These are phyloP conservation scores for Hemiscyllium ocellatum DNA, from an alignment of 2,113 vertebrate species.

Conservation along the genomic window DNA sequence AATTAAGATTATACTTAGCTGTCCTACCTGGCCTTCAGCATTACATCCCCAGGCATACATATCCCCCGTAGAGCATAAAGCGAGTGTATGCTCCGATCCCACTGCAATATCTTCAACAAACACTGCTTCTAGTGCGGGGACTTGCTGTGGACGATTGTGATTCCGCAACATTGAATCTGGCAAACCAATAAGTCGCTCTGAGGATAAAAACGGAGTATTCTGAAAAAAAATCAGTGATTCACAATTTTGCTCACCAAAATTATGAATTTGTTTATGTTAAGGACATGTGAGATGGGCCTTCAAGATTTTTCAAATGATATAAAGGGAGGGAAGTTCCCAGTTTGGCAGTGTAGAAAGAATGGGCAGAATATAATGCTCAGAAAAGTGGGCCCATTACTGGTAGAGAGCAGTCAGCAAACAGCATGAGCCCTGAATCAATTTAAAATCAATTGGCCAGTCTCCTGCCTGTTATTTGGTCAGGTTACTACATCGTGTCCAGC, in stretches of 20 bases:
- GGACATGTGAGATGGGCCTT: not conserved
- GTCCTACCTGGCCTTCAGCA: conserved; percentile 65
- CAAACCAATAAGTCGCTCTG: conserved; percentile 64
- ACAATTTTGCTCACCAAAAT: not conserved
- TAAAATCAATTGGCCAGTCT: not conserved
- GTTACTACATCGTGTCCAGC: not conserved
- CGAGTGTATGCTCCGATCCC: conserved; percentile 65
- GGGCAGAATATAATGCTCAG: not conserved
- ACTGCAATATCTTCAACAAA: conserved; percentile 65
- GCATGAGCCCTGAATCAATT: not conserved
- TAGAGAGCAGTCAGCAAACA: not conserved
- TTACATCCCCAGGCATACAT: conserved; percentile 69
- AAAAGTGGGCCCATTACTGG: not conserved
- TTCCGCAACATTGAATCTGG: conserved; percentile 67
- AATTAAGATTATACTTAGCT: not conserved
- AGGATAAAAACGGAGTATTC: not conserved
- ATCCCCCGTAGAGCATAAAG: conserved; percentile 60
- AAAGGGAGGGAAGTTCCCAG: not conserved
- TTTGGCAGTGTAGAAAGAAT: not conserved
- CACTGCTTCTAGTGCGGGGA: conserved; percentile 60
- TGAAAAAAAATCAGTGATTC: not conserved
- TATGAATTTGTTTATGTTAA: not conserved
- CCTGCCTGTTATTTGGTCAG: not conserved
- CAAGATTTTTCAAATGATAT: not conserved
- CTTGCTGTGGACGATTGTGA: conserved; percentile 60